These are phyloP conservation scores for Pheosia tremula DNA, from an alignment of 2,888 invertebrate species.

Conservation along the genomic window DNA sequence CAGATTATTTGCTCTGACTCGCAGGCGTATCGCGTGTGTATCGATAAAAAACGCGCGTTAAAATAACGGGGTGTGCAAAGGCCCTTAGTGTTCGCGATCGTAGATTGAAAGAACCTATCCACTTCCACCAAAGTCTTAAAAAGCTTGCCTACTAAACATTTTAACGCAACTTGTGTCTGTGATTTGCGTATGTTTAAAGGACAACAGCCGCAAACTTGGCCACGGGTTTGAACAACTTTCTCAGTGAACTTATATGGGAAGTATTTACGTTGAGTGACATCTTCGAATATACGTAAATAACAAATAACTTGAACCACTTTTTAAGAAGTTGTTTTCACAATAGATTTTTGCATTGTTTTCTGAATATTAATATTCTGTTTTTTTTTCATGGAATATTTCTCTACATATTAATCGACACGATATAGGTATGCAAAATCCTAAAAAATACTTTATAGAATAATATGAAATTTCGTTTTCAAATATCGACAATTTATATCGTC, in stretches of 20 bases:
- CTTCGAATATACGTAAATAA: background rate
- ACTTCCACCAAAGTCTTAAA: background rate
- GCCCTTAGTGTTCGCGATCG: too few species aligned
- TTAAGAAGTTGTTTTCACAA: background rate
- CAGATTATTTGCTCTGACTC: too few species aligned
- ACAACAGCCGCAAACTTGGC: background rate
- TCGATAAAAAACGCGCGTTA: too few species aligned
- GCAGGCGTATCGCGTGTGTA: too few species aligned
- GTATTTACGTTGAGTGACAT: background rate
- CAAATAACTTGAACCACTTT: background rate
- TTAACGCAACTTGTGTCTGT: background rate
- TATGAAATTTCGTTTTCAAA: too few species aligned
- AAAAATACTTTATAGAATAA: too few species aligned
- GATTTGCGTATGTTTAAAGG: background rate
- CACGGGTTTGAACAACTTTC: background rate
- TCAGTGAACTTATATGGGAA: background rate
- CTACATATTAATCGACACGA: too few species aligned
- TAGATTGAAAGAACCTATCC: background rate
- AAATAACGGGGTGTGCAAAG: too few species aligned
- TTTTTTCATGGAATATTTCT: too few species aligned
- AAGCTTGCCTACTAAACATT: background rate
- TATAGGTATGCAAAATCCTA: too few species aligned
- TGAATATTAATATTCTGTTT: too few species aligned
- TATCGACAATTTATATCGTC: too few species aligned
- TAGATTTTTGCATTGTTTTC: background rate